Percentiles rank a stretch among this genome's conserved stretches.
Conservation (phyloP, 2,113 vertebrate species). For the Sialia sialis region DNA sequence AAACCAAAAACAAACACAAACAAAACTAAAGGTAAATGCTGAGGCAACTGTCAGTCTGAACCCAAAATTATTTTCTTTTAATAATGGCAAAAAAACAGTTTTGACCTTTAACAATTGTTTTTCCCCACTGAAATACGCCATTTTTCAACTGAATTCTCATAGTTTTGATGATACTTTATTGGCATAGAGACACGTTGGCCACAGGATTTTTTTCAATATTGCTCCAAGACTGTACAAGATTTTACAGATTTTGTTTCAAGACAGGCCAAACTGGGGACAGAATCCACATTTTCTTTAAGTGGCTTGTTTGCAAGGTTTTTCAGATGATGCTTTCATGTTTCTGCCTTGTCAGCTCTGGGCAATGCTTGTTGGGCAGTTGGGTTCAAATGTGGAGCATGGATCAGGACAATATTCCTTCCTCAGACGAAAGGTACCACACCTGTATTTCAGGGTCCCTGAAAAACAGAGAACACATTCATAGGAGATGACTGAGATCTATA, state of each 20-base stretch:
- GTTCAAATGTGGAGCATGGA: fast-evolving
- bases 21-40: background rate
- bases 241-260: background rate
- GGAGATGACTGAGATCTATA: background rate
- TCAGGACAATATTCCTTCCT: background rate
- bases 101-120: background rate
- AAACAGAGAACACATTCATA: fast-evolving
- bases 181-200: fast-evolving
- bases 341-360: background rate
- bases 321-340: background rate
- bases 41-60: background rate
- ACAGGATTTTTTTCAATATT: background rate
- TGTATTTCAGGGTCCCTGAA: background rate
- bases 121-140: background rate
- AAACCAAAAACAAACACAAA: background rate
- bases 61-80: background rate
- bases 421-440: background rate
- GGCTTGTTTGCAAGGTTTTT: background rate
- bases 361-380: background rate
- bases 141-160: background rate
- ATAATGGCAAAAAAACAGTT: background rate
- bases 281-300: background rate
- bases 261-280: background rate
- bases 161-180: background rate
- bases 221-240: background rate